Base-by-base conservation (phyloP, 1,140 invertebrate genomes). In the Euwallacea fornicatus region DNA sequence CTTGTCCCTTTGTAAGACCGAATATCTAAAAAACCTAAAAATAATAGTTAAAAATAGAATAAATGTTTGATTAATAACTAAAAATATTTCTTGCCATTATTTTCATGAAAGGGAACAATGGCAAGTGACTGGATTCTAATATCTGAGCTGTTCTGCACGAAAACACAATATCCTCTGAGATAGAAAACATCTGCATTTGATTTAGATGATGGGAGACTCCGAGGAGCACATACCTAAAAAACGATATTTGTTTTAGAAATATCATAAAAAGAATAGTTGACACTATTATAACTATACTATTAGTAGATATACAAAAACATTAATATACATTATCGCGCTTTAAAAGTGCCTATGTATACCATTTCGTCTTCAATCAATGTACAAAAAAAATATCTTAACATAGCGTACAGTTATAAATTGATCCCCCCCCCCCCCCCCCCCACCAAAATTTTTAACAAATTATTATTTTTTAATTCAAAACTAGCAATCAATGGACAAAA, bases 211-310 rank as follows among this genome's bases (percentile, higher is more conserved):
- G 47, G 10, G 3, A 44, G 7, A 47, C 10, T 9, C 33, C 58
- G 11, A 44, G 67, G 67, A 13, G 67, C 67, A 41, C 67, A 69
- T 53, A 46, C 59, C 67, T 69, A 69, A 55, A 69, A 61, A 53
- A 60, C n/a, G n/a, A n/a, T 46, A 50, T 7, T 59, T 33, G 43
- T 10, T 47, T n/a, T 50, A 66, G 42, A 66, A 55, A 66, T 21
- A 55, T 9, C 8, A 54, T 42, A 42, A 44, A 56, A 11, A 66
- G 7, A 65, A 8, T 8, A 6, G 2, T 54, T 9, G 9, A 10
- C 7, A 16, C 9, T 62, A 16, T n/a, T 11, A 11, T 9, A 13
- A 62, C 11, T 42, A 16, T 62, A 42, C n/a, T 42, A 13, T 13
- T 42, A 10, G 3, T 7, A 21, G 2, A 42, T 7, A 59, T 3